Evolutionary conservation across 2,888 invertebrate species (phyloP).

Genomic region (Epinotia brunnichana): DNA sequence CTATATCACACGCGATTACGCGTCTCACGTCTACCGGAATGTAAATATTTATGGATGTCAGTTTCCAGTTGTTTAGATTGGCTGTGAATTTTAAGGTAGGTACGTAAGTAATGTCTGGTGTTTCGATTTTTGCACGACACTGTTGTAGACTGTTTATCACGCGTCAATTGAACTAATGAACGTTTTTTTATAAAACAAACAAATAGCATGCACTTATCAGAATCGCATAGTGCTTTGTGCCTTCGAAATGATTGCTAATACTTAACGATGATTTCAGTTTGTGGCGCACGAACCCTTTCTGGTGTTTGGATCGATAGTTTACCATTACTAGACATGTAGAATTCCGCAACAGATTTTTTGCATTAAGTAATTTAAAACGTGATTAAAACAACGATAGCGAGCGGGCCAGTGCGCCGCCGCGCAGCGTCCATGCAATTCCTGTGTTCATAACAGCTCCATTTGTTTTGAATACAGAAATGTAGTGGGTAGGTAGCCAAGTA

Average conservation of each 20-base stretch:
- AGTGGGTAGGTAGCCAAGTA: slow-evolving; percentile 19
- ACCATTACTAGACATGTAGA: slow-evolving; percentile 69
- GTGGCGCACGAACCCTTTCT: slow-evolving; percentile 75
- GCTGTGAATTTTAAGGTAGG: slow-evolving; percentile 83
- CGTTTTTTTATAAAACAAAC: slow-evolving; percentile 57
- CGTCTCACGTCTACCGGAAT: slow-evolving; percentile 75
- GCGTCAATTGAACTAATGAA: slow-evolving; percentile 52
- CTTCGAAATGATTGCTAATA: slow-evolving; percentile 73
- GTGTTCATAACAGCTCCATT: slow-evolving; percentile 50
- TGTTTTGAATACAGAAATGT: slow-evolving; percentile 40
- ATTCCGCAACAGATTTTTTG: slow-evolving; percentile 73
- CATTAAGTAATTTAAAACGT: slow-evolving; percentile 64
- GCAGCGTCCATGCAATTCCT: slow-evolving; percentile 56
- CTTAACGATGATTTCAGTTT: slow-evolving; percentile 70
- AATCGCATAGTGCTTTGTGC: slow-evolving; percentile 74
- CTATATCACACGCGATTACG: slow-evolving; percentile 71
- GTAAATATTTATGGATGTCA: slow-evolving; percentile 84
- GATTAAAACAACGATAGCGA: slow-evolving; percentile 65
- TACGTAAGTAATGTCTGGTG: slow-evolving; percentile 75
- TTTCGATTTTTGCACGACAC: slow-evolving; percentile 73
- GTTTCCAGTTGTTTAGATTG: slow-evolving; percentile 83
- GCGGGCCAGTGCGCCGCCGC: slow-evolving; percentile 69
- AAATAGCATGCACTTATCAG: slow-evolving; percentile 71
- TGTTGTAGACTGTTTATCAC: slow-evolving; percentile 57
- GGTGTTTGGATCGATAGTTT: slow-evolving; percentile 80